Base-by-base conservation (phyloP, 2,797 vertebrate species). In the Meriones psammophilus region DNA sequence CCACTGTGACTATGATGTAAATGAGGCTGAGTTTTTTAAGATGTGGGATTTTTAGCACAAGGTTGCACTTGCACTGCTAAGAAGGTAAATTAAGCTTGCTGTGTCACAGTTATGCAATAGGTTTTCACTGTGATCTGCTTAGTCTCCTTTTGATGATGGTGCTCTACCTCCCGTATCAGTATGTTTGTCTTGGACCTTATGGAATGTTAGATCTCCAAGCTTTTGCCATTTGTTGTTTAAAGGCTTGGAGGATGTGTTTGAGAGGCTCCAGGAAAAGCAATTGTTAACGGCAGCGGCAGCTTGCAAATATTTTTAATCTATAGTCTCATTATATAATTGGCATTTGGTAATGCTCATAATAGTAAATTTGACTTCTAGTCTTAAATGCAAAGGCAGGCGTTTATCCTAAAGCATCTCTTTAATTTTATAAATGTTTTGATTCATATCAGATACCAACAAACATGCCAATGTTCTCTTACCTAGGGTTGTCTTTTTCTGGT, bases 221-320 rank as follows among this genome's bases (percentile, higher is more conserved):
- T 92, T 83, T 93, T 90, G 28, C 20, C 93, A 80, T 74, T 93
- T 92, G 56, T 66, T 87, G 85, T 91, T 93, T 90, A 97, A 95
- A 94, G 71, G 42, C 54, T 92, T 15, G n/a, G 36, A 89, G 30
- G 12, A 91, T 93, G 12, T 84, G 20, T 68, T 96, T 92, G 68
- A 1, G 64, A 95, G 93, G 24, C 13, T 81, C 77, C 50, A 94
- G 92, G 81, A 93, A 93, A 81, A 58, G 80, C 85, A 96, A 96
- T 87, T 68, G 13, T 92, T 93, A 83, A 66, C 56, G 2, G 2
- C 56, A 93, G 60, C 28, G 39, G 66, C 30, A 87, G 50, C 69
- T 89, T 3, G 0, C 58, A 97, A 95, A 95, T 73, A 89, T 36
- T 84, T 94, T 94, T 60, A 89, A 80, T 73, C 94, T 94, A 46